A percentile compares a stretch with the other conserved stretches of the same genome.
Conservation (phyloP, 2,113 vertebrate species). For the Myotis brandtii region DNA sequence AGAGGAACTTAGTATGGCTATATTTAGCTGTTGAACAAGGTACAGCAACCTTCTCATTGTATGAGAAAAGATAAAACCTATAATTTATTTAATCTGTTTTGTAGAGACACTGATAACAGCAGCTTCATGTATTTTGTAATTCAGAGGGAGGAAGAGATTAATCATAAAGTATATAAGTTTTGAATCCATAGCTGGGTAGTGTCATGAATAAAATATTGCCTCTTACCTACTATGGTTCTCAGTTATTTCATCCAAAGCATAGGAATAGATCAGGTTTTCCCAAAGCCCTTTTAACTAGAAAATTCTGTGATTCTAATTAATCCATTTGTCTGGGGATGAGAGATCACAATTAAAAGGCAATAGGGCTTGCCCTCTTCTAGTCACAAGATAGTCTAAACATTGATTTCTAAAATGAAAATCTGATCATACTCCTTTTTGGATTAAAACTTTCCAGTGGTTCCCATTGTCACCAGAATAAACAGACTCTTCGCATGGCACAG, state of each 20-base stretch:
- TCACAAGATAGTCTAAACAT: not conserved
- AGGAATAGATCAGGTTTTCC: not conserved
- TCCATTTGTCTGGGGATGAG: not conserved
- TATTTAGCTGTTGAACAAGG: not conserved
- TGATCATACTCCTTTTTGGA: not conserved
- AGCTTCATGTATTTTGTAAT: not conserved
- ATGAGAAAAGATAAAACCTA: not conserved
- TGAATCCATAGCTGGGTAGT: not conserved
- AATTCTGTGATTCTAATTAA: not conserved
- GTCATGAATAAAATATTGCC: not conserved
- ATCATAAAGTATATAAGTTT: not conserved
- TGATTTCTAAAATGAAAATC: slow-evolving; percentile 23
- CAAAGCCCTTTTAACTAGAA: not conserved
- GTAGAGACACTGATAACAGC: not conserved
- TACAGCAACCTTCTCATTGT: not conserved
- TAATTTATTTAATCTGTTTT: not conserved
- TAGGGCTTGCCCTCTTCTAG: not conserved
- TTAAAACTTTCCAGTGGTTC: not conserved
- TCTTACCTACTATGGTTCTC: not conserved
- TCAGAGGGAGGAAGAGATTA: not conserved
- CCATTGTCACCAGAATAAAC: not conserved
- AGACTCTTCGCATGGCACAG: not conserved
- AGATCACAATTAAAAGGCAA: slow-evolving; percentile 27
- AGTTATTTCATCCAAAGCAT: not conserved
- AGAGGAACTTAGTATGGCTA: not conserved